Evolutionary conservation across 2,888 invertebrate species (phyloP), one percentile per base, ranked within the genome.

Genomic region (Drosophila paranaensis): DNA sequence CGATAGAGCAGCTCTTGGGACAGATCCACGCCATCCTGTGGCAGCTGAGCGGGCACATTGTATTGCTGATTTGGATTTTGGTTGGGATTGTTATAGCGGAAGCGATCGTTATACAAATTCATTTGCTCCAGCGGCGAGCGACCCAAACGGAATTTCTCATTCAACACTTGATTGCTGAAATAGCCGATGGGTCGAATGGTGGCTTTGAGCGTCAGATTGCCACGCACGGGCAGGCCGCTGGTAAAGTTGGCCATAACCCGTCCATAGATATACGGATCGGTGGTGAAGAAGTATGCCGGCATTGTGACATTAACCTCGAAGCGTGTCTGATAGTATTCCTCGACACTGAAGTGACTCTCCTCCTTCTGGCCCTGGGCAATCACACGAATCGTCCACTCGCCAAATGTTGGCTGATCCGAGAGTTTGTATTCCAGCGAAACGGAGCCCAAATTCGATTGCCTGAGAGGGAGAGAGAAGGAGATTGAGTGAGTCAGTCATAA

Each of bases 251-350:
- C 98, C 95, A 97, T 96, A 3, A 99, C 95, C 1, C 95, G 95
- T 0, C 98, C 99, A 89, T 96, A 95, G 89, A 99, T 95, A 89
- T 94, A 97, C 11, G 94, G 95, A 85, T 98, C 97, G 27, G 96
- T 96, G 88, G 96, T 97, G 92, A 98, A 96, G 93, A 98, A 97
- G 92, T 98, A 98, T 0, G 98, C 96, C 0, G 98, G 97, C 96
- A 98, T 98, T 0, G 98, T 98, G 0, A 99, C 98, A 93, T 98
- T 98, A 46, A 96, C 96, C 94, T 98, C 98, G 91, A 97, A 98
- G 82, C 98, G 94, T 0, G 98, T 98, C 93, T 98, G 98, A 93
- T 98, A 98, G 93, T 98, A 98, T 93, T 98, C 98, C 91, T 98
- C 98, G 0, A 99, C 98, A 9, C 95, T 93, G 93, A 98, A 98